Conservation (phyloP, 2,888 invertebrate genomes). For the Erebia aethiops region DNA sequence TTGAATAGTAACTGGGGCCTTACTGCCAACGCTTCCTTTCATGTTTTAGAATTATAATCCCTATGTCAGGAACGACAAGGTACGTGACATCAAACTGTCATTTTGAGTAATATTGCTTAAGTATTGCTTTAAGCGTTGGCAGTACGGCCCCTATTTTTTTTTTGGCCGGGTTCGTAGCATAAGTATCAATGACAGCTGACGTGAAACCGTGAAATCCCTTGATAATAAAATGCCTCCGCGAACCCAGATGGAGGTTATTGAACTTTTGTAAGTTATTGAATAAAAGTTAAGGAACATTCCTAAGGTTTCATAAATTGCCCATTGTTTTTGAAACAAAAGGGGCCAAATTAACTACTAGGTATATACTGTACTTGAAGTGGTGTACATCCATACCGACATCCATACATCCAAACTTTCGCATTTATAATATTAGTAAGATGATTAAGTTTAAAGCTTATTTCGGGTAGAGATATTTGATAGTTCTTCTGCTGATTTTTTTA, state of each 20-base stretch:
- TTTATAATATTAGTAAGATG: too few relatives aligned
- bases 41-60: too few relatives aligned
- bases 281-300: constrained; percentile 11
- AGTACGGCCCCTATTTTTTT: too few relatives aligned
- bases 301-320: constrained; percentile 11
- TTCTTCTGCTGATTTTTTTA: too few relatives aligned
- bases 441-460: background rate
- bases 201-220: constrained; percentile 28
- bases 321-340: constrained; percentile 20
- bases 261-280: constrained; percentile 22
- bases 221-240: constrained; percentile 20
- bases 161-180: constrained; percentile 7
- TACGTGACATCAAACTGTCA: too few relatives aligned
- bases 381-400: background rate
- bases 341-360: background rate
- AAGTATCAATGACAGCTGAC: constrained; percentile 22
- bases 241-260: constrained; percentile 24
- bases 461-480: too few relatives aligned
- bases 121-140: too few relatives aligned
- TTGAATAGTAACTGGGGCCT: constrained; percentile 11
- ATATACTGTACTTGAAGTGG: background rate
- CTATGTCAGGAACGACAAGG: too few relatives aligned
- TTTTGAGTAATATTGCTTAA: too few relatives aligned
- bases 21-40: too few relatives aligned
- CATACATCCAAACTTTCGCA: too few relatives aligned